Evolutionary conservation across 2,797 vertebrate species (phyloP).

Genomic region (Melanotaenia parkinsoni): DNA sequence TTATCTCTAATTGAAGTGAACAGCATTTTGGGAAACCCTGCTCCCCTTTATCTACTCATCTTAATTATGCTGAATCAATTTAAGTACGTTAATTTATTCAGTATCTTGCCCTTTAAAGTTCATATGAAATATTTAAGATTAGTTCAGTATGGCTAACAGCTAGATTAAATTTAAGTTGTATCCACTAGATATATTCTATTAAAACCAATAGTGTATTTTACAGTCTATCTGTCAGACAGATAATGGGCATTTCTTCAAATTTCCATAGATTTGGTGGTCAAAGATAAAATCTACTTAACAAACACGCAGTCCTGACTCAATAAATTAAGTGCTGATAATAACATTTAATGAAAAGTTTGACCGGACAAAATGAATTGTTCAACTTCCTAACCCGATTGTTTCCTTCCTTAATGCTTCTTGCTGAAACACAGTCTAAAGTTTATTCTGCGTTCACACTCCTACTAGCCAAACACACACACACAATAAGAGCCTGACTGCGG

Average conservation of each 20-base stretch:
- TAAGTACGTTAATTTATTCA: too few species aligned
- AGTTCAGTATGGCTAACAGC: too few species aligned
- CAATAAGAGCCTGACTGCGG: slow-evolving; percentile 4
- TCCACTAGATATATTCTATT: too few species aligned
- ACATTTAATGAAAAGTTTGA: background rate
- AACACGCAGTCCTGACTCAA: background rate
- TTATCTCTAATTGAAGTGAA: too few species aligned
- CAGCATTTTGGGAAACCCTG: too few species aligned
- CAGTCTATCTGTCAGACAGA: too few species aligned
- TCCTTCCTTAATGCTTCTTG: background rate
- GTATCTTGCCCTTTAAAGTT: too few species aligned
- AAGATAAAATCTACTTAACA: background rate
- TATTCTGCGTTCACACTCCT: background rate
- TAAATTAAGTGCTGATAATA: background rate
- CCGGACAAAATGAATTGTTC: background rate
- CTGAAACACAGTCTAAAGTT: slow-evolving; percentile 10
- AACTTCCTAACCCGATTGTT: background rate
- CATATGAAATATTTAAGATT: too few species aligned
- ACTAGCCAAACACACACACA: slow-evolving; percentile 9
- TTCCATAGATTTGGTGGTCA: background rate
- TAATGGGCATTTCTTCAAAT: background rate
- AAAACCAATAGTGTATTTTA: too few species aligned
- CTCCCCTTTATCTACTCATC: too few species aligned
- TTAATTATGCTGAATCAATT: too few species aligned
- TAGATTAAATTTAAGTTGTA: too few species aligned